These are phyloP conservation scores for Eufriesea mexicana DNA, from an alignment of 1,140 invertebrate genomes.

Conservation along the genomic window DNA sequence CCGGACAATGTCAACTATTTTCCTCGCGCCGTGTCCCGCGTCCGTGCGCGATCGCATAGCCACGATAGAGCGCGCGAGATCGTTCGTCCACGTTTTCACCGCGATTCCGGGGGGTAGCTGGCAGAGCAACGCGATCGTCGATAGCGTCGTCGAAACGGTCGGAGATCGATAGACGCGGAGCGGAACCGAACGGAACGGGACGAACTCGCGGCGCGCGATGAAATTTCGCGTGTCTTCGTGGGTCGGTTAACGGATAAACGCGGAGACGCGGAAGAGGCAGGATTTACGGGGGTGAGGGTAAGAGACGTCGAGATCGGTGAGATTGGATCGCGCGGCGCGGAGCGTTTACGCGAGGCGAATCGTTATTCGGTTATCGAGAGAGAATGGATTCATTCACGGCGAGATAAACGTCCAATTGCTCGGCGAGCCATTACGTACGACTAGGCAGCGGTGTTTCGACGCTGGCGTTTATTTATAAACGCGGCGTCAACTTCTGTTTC, in stretches of 20 bases:
- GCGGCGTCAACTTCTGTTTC: not conserved
- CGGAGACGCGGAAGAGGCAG: not conserved
- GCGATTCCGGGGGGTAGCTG: too few relatives aligned
- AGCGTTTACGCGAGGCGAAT: not conserved
- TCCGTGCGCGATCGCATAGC: not conserved
- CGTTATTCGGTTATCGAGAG: not conserved
- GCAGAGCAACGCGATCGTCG: not conserved
- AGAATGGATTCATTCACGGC: not conserved
- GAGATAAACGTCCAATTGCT: not conserved
- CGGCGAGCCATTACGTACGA: not conserved
- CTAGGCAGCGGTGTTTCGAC: not conserved
- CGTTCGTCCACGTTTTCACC: not conserved
- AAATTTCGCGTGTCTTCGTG: too few relatives aligned
- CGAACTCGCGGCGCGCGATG: too few relatives aligned
- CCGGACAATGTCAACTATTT: not conserved
- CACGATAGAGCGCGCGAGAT: not conserved
- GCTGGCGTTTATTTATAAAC: not conserved
- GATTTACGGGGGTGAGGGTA: conserved; percentile 5
- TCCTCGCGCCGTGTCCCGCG: too few relatives aligned
- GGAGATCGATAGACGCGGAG: not conserved
- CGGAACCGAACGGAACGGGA: not conserved
- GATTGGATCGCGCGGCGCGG: not conserved
- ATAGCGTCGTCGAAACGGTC: not conserved
- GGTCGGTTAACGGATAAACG: too few relatives aligned
- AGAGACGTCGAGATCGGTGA: not conserved